A percentile compares a stretch with the other conserved stretches of the same genome.
Conservation (phyloP, 2,797 vertebrate genomes). For the Eulemur albifrons region DNA sequence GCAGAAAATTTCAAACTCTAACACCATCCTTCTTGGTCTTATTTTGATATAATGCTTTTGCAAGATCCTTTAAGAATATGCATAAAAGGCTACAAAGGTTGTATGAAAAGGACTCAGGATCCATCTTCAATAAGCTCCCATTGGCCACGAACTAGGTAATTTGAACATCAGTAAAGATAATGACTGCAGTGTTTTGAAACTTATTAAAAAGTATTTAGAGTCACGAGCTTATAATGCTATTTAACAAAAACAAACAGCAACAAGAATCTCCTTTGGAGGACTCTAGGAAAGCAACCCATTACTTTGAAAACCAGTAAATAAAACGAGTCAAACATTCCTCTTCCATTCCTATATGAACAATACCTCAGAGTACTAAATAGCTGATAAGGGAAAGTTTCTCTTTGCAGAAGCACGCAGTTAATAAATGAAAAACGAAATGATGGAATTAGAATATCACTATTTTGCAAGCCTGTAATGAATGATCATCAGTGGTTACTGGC, state of each 20-base stretch:
- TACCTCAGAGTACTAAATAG: background rate
- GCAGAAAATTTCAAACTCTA: background rate
- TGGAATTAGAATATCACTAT: background rate
- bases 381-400: background rate
- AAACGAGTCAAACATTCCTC: background rate
- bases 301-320: conserved; percentile 17
- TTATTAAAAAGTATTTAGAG: background rate
- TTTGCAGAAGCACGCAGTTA: background rate
- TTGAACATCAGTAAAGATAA: background rate
- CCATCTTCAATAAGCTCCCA: background rate
- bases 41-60: background rate
- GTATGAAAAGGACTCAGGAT: background rate
- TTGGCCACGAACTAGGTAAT: background rate
- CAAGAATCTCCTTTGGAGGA: background rate
- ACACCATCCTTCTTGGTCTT: background rate
- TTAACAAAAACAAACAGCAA: background rate
- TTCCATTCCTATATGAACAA: background rate
- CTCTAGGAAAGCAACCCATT: background rate
- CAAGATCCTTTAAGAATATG: background rate
- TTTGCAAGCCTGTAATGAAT: background rate
- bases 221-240: background rate
- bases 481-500: background rate
- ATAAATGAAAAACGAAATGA: background rate
- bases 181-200: background rate
- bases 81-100: background rate